Conservation (phyloP, 2,113 vertebrate species). For the Dolichallabes microphthalmus region DNA sequence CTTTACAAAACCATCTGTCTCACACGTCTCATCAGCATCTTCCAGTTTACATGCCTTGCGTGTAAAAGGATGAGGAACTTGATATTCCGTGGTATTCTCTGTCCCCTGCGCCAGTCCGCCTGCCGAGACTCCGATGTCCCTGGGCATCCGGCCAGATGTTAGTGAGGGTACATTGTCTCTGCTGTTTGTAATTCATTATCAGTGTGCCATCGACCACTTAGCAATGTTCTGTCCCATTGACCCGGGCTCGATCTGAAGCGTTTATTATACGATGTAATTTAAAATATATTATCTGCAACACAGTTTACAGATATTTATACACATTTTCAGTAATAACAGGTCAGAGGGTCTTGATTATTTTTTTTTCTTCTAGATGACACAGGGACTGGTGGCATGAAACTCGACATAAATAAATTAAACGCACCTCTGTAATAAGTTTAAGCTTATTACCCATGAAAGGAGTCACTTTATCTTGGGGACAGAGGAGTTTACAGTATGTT, state of each 20-base stretch:
- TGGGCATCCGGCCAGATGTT: constrained; percentile 63
- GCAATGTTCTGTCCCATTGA: not conserved
- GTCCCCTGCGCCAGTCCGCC: constrained; percentile 13
- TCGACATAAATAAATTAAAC: too few species aligned
- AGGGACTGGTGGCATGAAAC: not conserved
- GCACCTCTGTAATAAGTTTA: not conserved
- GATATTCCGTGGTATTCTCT: too few species aligned
- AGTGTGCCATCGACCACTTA: constrained; percentile 26
- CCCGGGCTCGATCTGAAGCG: not conserved
- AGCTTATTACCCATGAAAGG: not conserved
- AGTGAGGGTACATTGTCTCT: constrained; percentile 57
- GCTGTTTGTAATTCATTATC: constrained; percentile 70
- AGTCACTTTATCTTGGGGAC: not conserved
- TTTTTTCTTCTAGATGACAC: too few species aligned
- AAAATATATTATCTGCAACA: not conserved
- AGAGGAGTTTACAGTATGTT: not conserved
- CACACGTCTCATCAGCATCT: not conserved
- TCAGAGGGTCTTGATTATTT: not conserved
- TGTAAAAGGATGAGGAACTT: not conserved
- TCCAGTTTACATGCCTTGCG: not conserved
- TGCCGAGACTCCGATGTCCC: constrained; percentile 55
- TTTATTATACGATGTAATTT: not conserved
- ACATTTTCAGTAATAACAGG: not conserved
- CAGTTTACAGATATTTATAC: not conserved
- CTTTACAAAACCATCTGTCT: constrained; percentile 40